Percentiles rank a stretch among this genome's conserved stretches.
Evolutionary conservation across 2,113 vertebrate genomes (phyloP).

Genomic region (Sorex araneus): DNA sequence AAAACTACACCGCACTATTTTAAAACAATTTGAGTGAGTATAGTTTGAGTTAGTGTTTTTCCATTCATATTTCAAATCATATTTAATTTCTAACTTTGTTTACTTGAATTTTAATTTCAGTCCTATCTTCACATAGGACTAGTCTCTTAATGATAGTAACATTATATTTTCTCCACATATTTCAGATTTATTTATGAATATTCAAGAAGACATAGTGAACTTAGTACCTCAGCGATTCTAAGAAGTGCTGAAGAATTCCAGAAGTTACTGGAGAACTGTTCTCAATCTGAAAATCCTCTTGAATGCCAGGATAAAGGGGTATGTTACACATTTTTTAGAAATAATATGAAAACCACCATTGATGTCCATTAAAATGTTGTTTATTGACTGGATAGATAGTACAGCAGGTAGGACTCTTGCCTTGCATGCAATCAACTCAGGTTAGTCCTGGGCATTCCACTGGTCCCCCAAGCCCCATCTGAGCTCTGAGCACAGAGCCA

Average conservation of each 20-base stretch:
- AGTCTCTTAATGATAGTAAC: constrained; percentile 32
- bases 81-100: constrained; percentile 21
- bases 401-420: too few relatives aligned
- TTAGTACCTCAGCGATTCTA: constrained; percentile 72
- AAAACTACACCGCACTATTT: constrained; percentile 19
- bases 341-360: constrained; percentile 1
- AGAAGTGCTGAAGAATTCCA: constrained; percentile 74
- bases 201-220: constrained; percentile 76
- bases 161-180: neutral
- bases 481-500: too few relatives aligned
- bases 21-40: neutral
- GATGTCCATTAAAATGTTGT: neutral
- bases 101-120: constrained; percentile 43
- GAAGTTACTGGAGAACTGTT: constrained; percentile 78
- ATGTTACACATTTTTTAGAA: constrained; percentile 21
- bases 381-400: too few relatives aligned
- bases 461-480: too few relatives aligned
- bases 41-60: constrained; percentile 29
- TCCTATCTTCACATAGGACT: neutral
- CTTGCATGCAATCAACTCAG: too few relatives aligned
- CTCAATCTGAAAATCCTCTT: constrained; percentile 61
- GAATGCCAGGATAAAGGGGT: constrained; percentile 82
- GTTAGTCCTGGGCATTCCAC: too few relatives aligned
- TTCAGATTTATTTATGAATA: constrained; percentile 83
- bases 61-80: constrained; percentile 28